Evolutionary conservation across 2,888 invertebrate species (phyloP).

Genomic region (Heliconius sara): DNA sequence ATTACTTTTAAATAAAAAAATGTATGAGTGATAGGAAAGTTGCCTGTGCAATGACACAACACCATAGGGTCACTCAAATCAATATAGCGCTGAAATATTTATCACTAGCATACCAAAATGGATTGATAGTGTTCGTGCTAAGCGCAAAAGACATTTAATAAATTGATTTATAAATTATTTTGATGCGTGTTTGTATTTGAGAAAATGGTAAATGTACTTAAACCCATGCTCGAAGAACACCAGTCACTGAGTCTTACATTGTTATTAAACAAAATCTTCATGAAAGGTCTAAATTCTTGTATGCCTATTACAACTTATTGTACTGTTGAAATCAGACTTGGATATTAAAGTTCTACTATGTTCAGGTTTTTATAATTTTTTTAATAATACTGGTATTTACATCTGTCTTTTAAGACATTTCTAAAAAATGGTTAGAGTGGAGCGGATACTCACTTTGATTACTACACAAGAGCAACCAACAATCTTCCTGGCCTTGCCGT

Average conservation of each 20-base stretch:
- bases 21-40: constrained; percentile 78
- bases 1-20: neutral
- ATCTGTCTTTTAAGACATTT: neutral
- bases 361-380: too few species aligned
- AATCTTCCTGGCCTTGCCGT: constrained; percentile 99
- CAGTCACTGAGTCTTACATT: too few species aligned
- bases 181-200: too few species aligned
- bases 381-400: too few species aligned
- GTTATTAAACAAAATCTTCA: too few species aligned
- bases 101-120: constrained; percentile 57
- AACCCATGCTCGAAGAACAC: too few species aligned
- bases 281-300: too few species aligned
- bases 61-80: constrained; percentile 74
- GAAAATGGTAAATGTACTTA: too few species aligned
- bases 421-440: neutral
- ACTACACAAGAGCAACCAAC: constrained; percentile 99
- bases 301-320: too few species aligned
- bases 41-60: constrained; percentile 64
- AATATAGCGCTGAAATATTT: constrained; percentile 64
- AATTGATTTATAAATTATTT: neutral
- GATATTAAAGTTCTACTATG: too few species aligned
- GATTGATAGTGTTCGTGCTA: constrained; percentile 69
- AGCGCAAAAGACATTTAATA: constrained; percentile 56
- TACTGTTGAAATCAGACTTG: too few species aligned
- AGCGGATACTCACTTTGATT: constrained; percentile 87